Conservation (phyloP, 2,797 vertebrate genomes). For the Acropternis orthonyx region DNA sequence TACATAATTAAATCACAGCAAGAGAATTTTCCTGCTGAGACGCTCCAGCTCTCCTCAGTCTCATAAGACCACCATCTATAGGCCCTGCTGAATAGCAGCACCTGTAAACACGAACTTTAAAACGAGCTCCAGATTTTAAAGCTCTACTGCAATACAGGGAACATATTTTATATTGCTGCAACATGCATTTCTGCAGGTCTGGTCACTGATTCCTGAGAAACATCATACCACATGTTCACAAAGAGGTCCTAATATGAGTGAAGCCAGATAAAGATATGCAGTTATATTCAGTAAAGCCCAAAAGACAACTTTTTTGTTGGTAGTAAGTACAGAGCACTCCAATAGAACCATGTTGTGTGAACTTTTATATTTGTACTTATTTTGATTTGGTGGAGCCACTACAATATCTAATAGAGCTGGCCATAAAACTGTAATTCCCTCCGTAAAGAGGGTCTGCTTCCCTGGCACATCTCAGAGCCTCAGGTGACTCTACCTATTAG, state of each 20-base stretch:
- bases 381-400: not conserved
- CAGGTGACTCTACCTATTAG: not conserved
- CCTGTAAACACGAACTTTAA: not conserved
- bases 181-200: not conserved
- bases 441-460: not conserved
- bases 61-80: rapidly evolving
- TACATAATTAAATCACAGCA: not conserved
- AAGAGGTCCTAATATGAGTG: not conserved
- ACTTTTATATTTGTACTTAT: not conserved
- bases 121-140: not conserved
- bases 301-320: not conserved
- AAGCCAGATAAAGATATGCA: not conserved
- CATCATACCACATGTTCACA: not conserved
- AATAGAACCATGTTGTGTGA: not conserved
- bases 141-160: not conserved
- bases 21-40: not conserved
- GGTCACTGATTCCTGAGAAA: not conserved
- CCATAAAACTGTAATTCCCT: not conserved
- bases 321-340: not conserved
- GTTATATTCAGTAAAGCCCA: not conserved
- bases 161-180: not conserved
- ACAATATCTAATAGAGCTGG: not conserved
- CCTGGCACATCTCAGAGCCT: not conserved
- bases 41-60: not conserved
- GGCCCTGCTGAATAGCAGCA: not conserved